Evolutionary conservation across 2,113 vertebrate species (phyloP).

Genomic region (Nibea albiflora): DNA sequence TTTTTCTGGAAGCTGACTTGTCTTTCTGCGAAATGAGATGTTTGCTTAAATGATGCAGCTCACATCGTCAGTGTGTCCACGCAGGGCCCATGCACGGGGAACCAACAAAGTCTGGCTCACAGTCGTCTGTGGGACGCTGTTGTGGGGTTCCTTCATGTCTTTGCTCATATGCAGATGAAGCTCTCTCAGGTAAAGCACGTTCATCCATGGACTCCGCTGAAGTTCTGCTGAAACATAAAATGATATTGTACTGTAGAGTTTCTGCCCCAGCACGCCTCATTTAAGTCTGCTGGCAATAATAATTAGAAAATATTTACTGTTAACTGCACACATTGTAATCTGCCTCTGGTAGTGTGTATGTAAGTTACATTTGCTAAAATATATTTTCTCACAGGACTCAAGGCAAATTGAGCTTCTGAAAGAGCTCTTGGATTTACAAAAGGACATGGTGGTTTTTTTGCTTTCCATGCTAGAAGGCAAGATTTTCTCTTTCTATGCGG

Average conservation of each 20-base stretch:
- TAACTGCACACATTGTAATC: neutral
- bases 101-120: conserved; percentile 95
- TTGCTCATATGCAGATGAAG: conserved; percentile 98
- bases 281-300: neutral
- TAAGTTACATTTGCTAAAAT: neutral
- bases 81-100: conserved; percentile 95
- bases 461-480: conserved; percentile 97
- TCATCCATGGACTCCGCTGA: neutral
- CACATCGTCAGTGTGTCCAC: conserved; percentile 11
- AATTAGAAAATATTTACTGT: neutral
- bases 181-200: conserved; percentile 89
- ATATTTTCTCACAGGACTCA: conserved; percentile 86
- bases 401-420: conserved; percentile 95
- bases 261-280: neutral
- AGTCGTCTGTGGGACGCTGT: conserved; percentile 97
- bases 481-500: neutral
- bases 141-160: conserved; percentile 96
- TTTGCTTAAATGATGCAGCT: neutral
- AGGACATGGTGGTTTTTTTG: conserved; percentile 98
- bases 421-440: conserved; percentile 96
- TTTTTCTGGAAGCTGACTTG: neutral
- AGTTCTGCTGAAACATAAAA: neutral
- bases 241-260: neutral
- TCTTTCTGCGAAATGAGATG: neutral
- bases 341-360: neutral